Percentiles rank a stretch among this genome's conserved stretches.
Evolutionary conservation across 2,113 vertebrate genomes (phyloP).

Genomic region (Channa maculata): DNA sequence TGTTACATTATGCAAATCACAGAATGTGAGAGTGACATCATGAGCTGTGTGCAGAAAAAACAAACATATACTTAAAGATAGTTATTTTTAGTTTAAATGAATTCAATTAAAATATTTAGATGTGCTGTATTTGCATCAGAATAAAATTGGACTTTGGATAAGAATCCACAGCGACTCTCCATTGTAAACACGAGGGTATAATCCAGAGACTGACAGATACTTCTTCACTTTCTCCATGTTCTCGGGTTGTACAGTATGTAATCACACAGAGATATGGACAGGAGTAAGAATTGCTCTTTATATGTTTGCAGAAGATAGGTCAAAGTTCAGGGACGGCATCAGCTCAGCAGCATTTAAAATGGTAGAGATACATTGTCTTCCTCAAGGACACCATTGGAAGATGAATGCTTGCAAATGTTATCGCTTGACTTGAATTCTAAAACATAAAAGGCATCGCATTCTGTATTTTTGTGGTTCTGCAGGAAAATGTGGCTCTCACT

Average conservation of each 20-base stretch:
- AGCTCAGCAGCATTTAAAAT: background rate
- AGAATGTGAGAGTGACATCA: conserved; percentile 43
- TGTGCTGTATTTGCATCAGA: conserved; percentile 10
- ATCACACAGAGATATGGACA: conserved; percentile 63
- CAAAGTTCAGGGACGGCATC: conserved; percentile 14
- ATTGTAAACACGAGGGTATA: conserved; percentile 80
- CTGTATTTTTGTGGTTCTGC: no score
- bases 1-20: conserved; percentile 64
- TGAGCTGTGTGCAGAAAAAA: conserved; percentile 19
- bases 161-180: background rate
- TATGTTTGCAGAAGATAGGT: conserved; percentile 6
- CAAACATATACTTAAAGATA: no score
- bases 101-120: background rate
- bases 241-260: conserved; percentile 88
- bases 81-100: no score
- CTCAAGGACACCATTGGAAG: background rate
- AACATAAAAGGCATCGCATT: background rate
- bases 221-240: conserved; percentile 94
- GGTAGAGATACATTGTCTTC: background rate
- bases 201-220: conserved; percentile 89
- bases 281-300: background rate
- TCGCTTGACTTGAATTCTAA: background rate
- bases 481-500: no score
- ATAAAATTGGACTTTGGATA: background rate
- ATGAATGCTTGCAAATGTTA: background rate